phyloP scores from a whole-genome alignment of 1,140 invertebrate species.

The Drosophila funebris region DNA sequence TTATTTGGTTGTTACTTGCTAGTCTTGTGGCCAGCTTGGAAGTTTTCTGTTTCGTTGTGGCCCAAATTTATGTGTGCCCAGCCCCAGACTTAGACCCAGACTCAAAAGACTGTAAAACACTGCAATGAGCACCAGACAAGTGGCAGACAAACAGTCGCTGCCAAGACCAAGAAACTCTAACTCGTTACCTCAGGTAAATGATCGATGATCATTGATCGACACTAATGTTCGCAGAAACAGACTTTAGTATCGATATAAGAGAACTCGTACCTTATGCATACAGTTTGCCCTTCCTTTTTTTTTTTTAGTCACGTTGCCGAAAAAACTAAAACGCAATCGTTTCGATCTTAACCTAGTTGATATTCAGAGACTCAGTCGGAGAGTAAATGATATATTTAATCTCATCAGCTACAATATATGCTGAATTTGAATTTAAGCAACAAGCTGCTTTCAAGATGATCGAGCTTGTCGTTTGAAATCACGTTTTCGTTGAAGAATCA shows the following conservation, averaged over 20 bases:
- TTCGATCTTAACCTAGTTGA: background rate
- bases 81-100: slow-evolving; percentile 8
- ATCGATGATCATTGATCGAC: slow-evolving; percentile 13
- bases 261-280: background rate
- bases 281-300: slow-evolving; percentile 25
- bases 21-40: background rate
- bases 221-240: background rate
- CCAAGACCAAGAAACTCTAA: background rate
- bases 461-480: background rate
- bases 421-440: background rate
- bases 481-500: background rate
- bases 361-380: background rate
- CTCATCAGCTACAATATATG: too few species aligned
- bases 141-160: slow-evolving; percentile 27
- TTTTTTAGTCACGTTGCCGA: background rate
- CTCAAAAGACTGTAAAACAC: background rate
- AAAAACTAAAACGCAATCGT: background rate
- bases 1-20: slow-evolving; percentile 2
- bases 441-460: background rate
- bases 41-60: slow-evolving; percentile 22
- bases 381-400: background rate
- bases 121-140: slow-evolving; percentile 22
- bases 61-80: slow-evolving; percentile 40
- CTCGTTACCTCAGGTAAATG: background rate
- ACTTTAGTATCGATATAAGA: background rate